phyloP scores from a whole-genome alignment of 2,113 vertebrate species.

The Sinocyclocheilus anshuiensis region DNA sequence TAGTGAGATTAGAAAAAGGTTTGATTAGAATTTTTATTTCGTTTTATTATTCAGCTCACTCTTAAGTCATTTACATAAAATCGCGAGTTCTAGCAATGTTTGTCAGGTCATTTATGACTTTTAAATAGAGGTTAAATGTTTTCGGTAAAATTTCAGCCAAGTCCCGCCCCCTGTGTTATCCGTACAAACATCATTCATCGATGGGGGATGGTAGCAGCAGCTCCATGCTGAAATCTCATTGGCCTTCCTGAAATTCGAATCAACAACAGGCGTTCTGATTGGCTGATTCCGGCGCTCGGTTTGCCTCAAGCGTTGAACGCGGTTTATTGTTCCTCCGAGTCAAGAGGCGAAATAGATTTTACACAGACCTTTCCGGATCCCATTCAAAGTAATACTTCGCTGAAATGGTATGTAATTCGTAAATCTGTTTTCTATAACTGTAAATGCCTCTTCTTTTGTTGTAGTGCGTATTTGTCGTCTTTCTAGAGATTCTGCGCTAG shows the following conservation, averaged over 20 bases:
- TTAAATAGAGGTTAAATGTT: conserved; percentile 4
- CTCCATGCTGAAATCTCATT: conserved; percentile 63
- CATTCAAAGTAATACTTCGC: conserved; percentile 63
- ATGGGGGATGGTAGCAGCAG: conserved; percentile 73
- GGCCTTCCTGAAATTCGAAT: conserved; percentile 69
- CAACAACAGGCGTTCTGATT: conserved; percentile 67
- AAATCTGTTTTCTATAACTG: neutral
- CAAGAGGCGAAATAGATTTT: conserved; percentile 70
- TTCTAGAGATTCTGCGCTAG: neutral
- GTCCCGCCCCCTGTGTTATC: conserved; percentile 72
- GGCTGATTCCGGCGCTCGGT: conserved; percentile 62
- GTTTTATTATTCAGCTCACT: neutral
- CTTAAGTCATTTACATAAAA: neutral
- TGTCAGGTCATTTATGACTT: neutral
- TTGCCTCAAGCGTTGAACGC: conserved; percentile 65
- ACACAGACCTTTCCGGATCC: conserved; percentile 58
- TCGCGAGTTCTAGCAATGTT: neutral
- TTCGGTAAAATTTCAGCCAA: conserved; percentile 1
- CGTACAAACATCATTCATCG: conserved; percentile 66
- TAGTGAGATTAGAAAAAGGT: neutral
- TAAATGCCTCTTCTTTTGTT: too few species aligned
- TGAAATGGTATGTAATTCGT: conserved; percentile 71
- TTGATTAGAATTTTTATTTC: neutral
- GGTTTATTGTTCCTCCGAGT: conserved; percentile 81
- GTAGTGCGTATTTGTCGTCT: neutral